Evolutionary conservation across 1,140 invertebrate genomes (phyloP).

Genomic region (Zeugodacus cucurbitae): DNA sequence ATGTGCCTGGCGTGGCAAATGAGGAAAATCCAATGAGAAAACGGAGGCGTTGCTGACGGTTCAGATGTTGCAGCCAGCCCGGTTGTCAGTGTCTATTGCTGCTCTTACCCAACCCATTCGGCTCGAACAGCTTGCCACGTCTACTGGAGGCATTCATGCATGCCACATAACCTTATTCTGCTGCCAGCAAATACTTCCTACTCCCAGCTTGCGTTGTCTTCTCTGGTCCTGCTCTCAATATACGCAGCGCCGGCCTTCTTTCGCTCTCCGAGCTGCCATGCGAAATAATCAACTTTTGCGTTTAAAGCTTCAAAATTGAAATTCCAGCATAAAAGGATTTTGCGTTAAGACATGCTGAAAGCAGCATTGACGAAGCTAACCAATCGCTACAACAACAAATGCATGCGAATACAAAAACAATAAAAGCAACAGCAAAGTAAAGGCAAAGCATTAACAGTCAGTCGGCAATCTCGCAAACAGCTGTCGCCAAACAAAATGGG

Average conservation of each 20-base stretch:
- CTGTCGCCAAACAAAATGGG: slow-evolving; percentile 12
- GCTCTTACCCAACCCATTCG: not conserved
- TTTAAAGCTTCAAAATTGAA: slow-evolving; percentile 39
- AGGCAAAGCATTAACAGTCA: not conserved
- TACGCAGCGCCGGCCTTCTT: not conserved
- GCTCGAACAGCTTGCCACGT: not conserved
- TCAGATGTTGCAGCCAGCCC: not conserved
- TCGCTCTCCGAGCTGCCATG: not conserved
- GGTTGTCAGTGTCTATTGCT: not conserved
- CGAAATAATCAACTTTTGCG: slow-evolving; percentile 37
- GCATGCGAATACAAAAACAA: not conserved
- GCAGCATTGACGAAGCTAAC: slow-evolving; percentile 27
- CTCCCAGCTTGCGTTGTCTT: not conserved
- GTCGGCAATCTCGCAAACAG: not conserved
- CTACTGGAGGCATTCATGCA: not conserved
- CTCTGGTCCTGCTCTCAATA: not conserved
- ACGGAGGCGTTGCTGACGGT: not conserved
- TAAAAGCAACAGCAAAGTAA: not conserved
- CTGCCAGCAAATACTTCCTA: not conserved
- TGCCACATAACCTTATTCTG: not conserved
- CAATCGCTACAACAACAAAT: not conserved
- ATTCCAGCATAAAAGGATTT: slow-evolving; percentile 38
- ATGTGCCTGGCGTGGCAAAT: slow-evolving; percentile 2
- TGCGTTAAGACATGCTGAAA: slow-evolving; percentile 31
- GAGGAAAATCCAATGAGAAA: not conserved